These are phyloP conservation scores for Nephotettix cincticeps DNA, from an alignment of 1,140 invertebrate genomes.

Conservation along the genomic window DNA sequence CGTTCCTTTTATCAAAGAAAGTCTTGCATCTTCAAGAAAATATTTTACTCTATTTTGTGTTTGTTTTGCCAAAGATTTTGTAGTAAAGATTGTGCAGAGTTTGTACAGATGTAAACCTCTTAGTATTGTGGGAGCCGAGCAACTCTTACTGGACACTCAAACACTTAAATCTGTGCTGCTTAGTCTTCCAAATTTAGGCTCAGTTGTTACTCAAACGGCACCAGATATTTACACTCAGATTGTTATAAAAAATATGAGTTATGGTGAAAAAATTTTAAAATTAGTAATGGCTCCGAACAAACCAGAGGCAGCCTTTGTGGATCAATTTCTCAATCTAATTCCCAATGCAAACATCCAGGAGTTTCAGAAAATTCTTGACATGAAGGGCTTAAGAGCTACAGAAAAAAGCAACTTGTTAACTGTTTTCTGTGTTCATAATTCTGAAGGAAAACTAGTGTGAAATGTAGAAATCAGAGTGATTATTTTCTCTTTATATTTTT, in stretches of 20 bases:
- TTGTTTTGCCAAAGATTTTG: no score
- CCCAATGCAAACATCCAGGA: conserved; percentile 87
- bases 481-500: no score
- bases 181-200: conserved; percentile 92
- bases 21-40: no score
- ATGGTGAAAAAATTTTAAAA: no score
- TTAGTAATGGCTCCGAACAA: no score
- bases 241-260: no score
- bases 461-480: no score
- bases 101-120: conserved; percentile 95
- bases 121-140: conserved; percentile 91
- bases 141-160: conserved; percentile 94
- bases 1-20: no score
- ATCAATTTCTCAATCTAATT: conserved; percentile 59
- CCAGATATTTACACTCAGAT: conserved; percentile 63
- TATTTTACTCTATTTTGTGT: no score
- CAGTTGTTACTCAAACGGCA: conserved; percentile 80
- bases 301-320: no score
- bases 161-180: conserved; percentile 95
- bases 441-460: no score
- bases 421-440: conserved; percentile 46
- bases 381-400: conserved; percentile 76
- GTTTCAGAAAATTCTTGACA: conserved; percentile 94
- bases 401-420: conserved; percentile 64
- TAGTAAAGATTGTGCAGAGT: conserved; percentile 91